Conservation (phyloP, 2,888 invertebrate genomes). For the Schizotus pectinicornis region DNA sequence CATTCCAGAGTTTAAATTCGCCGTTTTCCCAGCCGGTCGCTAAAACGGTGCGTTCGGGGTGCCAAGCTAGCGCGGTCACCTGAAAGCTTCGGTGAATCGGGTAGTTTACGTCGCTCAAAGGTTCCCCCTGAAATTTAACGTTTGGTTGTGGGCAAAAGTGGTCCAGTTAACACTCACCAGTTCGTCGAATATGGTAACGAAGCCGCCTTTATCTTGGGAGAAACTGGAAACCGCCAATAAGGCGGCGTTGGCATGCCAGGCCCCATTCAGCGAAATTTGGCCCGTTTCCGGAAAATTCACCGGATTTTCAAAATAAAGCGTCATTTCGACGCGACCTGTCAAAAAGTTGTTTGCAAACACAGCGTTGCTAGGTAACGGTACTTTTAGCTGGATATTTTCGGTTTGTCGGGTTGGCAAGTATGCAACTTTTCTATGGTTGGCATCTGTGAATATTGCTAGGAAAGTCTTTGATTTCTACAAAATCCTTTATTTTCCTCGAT, state of each 20-base stretch:
- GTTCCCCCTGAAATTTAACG: conserved; percentile 67
- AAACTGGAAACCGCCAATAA: conserved; percentile 86
- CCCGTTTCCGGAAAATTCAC: conserved; percentile 77
- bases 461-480: no score
- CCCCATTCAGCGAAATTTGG: conserved; percentile 79
- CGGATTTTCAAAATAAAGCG: conserved; percentile 83
- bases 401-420: no score
- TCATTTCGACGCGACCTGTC: conserved; percentile 63
- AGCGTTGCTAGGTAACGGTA: conserved; percentile 14
- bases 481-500: no score
- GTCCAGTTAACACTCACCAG: conserved; percentile 63
- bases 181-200: conserved; percentile 87
- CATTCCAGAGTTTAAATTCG: conserved; percentile 84
- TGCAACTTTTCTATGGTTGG: no score
- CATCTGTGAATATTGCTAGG: no score
- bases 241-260: conserved; percentile 83
- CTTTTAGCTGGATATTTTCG: no score
- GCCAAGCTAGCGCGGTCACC: conserved; percentile 86
- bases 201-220: conserved; percentile 87
- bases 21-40: conserved; percentile 94
- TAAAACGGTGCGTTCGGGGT: conserved; percentile 81
- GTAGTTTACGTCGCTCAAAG: conserved; percentile 76
- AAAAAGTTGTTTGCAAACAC: conserved; percentile 17
- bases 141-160: no score
- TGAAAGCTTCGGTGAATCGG: conserved; percentile 79